Evolutionary conservation across 2,797 vertebrate species (phyloP).

Genomic region (Microctenopoma stevenorrisi): DNA sequence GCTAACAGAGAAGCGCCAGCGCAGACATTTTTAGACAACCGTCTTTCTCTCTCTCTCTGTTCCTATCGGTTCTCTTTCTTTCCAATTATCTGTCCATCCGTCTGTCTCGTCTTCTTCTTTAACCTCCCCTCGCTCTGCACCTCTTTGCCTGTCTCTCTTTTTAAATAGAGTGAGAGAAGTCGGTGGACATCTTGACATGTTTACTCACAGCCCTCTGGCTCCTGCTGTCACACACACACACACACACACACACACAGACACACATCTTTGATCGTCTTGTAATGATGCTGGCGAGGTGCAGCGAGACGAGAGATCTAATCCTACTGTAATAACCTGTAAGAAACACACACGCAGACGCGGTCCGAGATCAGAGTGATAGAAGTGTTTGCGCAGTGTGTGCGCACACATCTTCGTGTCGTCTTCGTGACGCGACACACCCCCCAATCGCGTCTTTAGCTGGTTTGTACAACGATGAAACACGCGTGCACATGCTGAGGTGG

Average conservation of each 20-base stretch:
- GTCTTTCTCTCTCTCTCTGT: conserved; percentile 1
- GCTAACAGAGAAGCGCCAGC: conserved; percentile 15
- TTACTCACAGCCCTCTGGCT: conserved; percentile 61
- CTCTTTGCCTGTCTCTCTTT: conserved; percentile 20
- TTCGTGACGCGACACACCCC: too few species aligned
- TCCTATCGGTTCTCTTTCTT: neutral
- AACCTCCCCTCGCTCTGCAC: neutral
- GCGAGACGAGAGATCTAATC: conserved; percentile 51
- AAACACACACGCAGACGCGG: conserved; percentile 16
- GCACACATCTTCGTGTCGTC: neutral
- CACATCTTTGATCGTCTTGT: conserved; percentile 60
- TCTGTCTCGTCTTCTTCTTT: neutral
- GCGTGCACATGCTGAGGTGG: conserved; percentile 2
- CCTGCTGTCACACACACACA: conserved; percentile 10
- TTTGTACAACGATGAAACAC: neutral
- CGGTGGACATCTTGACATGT: conserved; percentile 62
- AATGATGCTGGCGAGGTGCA: conserved; percentile 60
- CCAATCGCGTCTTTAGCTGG: too few species aligned
- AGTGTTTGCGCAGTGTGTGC: conserved; percentile 3
- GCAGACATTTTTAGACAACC: conserved; percentile 16
- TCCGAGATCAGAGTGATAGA: conserved; percentile 17
- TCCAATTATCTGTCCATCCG: neutral
- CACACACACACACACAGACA: conserved; percentile 23
- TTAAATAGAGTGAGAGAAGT: conserved; percentile 83
- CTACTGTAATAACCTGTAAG: conserved; percentile 40